Conservation (phyloP, 1,140 invertebrate genomes). For the Drosophila pandora region DNA sequence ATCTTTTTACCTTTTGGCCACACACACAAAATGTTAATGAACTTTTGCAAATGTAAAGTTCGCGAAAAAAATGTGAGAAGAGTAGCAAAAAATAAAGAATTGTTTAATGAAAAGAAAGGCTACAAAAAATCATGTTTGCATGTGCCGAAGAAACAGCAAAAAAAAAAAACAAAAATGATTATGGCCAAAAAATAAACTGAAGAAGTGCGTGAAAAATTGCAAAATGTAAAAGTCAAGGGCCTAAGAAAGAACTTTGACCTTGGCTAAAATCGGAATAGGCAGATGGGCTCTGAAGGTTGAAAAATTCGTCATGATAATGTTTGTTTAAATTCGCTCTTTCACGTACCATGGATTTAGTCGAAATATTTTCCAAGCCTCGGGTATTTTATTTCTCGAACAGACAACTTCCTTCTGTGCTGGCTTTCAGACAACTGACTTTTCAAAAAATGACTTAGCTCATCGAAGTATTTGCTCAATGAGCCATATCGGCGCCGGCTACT, state of each 20-base stretch:
- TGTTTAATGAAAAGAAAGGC: conserved; percentile 63
- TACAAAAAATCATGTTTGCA: conserved; percentile 62
- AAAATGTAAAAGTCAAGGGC: conserved; percentile 54
- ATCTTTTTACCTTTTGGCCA: conserved; percentile 29
- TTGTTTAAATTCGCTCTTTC: not conserved
- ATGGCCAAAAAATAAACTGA: conserved; percentile 31
- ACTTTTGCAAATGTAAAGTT: conserved; percentile 66
- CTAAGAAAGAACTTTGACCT: conserved; percentile 52
- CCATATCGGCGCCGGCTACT: conserved; percentile 19
- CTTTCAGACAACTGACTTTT: conserved; percentile 16
- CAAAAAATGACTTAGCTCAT: conserved; percentile 29
- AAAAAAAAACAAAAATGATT: conserved; percentile 7
- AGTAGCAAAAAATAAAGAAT: conserved; percentile 38
- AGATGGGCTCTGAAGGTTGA: conserved; percentile 22
- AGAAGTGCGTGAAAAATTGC: conserved; percentile 60
- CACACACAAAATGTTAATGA: conserved; percentile 68
- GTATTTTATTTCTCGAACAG: conserved; percentile 3
- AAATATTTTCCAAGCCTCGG: not conserved
- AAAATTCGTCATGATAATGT: conserved; percentile 13
- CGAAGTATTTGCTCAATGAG: conserved; percentile 46
- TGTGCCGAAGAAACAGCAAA: conserved; percentile 47
- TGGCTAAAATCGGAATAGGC: conserved; percentile 8
- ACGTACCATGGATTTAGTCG: not conserved
- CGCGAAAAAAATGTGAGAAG: conserved; percentile 33
- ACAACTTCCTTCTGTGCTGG: not conserved